Evolutionary conservation across 2,113 vertebrate genomes (phyloP).

Genomic region (Bufo gargarizans): DNA sequence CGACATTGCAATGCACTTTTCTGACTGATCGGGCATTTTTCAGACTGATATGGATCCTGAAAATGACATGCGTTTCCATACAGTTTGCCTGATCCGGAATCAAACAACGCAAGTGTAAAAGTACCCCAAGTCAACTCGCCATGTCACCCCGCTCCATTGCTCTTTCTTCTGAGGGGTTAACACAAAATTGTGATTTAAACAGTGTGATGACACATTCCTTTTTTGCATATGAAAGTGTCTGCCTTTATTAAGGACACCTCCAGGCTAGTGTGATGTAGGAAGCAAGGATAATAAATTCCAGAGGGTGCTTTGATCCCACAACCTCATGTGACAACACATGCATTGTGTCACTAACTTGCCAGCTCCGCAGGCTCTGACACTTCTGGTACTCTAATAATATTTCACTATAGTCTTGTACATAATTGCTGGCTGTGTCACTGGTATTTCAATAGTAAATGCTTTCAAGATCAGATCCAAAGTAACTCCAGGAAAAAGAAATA

Average conservation of each 20-base stretch:
- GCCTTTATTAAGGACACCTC: background rate
- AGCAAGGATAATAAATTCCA: background rate
- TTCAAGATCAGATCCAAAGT: background rate
- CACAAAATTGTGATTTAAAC: too few relatives aligned
- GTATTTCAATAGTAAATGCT: background rate
- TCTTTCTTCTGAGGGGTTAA: too few relatives aligned
- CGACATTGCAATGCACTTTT: too few relatives aligned
- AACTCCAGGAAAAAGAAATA: background rate
- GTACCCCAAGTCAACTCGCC: too few relatives aligned
- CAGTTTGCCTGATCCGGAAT: too few relatives aligned
- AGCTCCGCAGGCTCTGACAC: background rate
- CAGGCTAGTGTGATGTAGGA: background rate
- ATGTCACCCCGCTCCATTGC: too few relatives aligned
- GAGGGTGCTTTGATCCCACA: slow-evolving; percentile 20
- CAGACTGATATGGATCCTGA: too few relatives aligned
- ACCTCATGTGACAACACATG: slow-evolving; percentile 24
- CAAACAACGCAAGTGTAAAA: too few relatives aligned
- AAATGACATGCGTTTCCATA: too few relatives aligned
- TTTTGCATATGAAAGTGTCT: background rate
- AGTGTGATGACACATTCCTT: too few relatives aligned
- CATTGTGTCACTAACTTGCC: background rate
- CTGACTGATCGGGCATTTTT: too few relatives aligned
- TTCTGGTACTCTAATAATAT: background rate
- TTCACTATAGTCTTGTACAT: too few relatives aligned
- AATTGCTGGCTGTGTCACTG: background rate